Conservation (phyloP, 1,140 invertebrate genomes). For the Drosophila melanogaster region DNA sequence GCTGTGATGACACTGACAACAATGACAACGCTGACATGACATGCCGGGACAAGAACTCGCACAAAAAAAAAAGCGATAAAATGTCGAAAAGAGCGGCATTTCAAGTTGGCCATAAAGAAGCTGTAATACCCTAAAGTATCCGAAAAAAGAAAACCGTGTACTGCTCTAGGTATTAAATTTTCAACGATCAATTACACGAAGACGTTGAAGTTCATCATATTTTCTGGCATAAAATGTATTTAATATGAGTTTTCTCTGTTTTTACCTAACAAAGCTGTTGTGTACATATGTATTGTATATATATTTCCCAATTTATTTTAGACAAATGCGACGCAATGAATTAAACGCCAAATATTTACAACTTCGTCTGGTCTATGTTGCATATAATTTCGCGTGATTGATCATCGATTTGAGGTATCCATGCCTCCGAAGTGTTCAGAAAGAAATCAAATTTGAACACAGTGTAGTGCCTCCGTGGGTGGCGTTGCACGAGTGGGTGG, state of each 20-base stretch:
- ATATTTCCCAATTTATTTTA: too few species aligned
- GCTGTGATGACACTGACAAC: conserved; percentile 68
- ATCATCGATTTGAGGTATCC: not conserved
- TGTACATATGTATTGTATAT: too few species aligned
- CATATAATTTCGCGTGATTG: not conserved
- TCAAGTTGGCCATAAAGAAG: conserved; percentile 9
- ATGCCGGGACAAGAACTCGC: conserved; percentile 21
- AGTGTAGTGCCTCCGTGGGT: not conserved
- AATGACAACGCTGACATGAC: conserved; percentile 69
- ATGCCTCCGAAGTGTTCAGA: not conserved
- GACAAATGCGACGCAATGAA: too few species aligned
- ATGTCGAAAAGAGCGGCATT: conserved; percentile 2
- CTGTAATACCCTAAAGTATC: conserved; percentile 21
- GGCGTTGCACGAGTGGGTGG: not conserved
- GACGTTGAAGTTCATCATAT: too few species aligned
- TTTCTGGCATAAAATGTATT: not conserved
- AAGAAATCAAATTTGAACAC: conserved; percentile 33
- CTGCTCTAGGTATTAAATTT: conserved; percentile 3
- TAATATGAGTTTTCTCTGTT: too few species aligned
- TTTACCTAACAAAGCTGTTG: too few species aligned
- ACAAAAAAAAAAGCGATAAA: not conserved
- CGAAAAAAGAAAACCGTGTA: not conserved
- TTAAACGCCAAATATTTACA: rapidly evolving
- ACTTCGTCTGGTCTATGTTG: not conserved
- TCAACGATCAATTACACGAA: not conserved